Evolutionary conservation across 2,888 invertebrate genomes (phyloP).

Genomic region (Argyresthia albistria): DNA sequence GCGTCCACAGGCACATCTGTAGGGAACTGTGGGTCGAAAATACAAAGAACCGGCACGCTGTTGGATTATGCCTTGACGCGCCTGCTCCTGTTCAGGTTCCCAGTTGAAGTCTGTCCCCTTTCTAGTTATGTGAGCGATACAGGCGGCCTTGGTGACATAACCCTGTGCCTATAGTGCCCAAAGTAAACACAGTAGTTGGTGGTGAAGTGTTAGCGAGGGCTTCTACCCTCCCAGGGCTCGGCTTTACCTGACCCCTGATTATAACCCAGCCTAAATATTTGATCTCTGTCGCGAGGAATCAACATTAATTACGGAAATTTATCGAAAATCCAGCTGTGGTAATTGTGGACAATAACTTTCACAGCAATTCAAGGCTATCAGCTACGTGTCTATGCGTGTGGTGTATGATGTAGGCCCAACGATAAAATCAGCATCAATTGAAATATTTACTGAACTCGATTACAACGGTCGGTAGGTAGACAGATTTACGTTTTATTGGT

Average conservation of each 20-base stretch:
- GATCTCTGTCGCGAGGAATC: background rate
- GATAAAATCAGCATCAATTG: too few relatives aligned
- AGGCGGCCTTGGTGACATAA: background rate
- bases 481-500: too few relatives aligned
- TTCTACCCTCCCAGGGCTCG: conserved; percentile 1
- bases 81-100: background rate
- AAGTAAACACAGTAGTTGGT: background rate
- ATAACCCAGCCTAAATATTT: background rate
- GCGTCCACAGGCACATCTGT: conserved; percentile 14
- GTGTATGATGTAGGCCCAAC: too few relatives aligned
- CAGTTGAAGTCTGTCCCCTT: background rate
- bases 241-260: background rate
- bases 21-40: conserved; percentile 12
- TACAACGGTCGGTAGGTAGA: too few relatives aligned
- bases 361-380: background rate
- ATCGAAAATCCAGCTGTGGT: conserved; percentile 1
- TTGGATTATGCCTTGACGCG: background rate
- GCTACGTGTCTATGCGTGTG: too few relatives aligned
- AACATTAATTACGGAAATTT: background rate
- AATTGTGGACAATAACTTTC: background rate
- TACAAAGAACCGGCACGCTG: conserved; percentile 10
- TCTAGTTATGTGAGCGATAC: background rate
- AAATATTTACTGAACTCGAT: too few relatives aligned
- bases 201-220: background rate
- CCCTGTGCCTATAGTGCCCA: background rate